Evolutionary conservation across 37 sponge, comb jelly and placozoan species (phyloP).

Genomic region (Aphrocallistes beatrix): DNA sequence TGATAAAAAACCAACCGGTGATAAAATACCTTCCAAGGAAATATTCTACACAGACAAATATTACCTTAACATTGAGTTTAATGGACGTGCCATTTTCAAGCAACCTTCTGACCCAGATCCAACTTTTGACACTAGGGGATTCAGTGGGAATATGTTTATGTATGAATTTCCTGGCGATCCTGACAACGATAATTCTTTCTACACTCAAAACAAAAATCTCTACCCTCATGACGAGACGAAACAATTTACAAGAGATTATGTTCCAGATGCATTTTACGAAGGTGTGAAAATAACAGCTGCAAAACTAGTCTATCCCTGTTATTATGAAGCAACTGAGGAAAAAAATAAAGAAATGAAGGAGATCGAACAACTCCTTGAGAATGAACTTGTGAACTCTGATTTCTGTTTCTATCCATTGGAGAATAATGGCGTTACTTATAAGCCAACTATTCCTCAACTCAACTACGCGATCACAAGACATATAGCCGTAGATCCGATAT

Average conservation of each 20-base stretch:
- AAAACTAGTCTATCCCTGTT: not conserved
- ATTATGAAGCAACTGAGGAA: not conserved
- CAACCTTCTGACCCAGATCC: not conserved
- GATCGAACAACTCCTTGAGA: not conserved
- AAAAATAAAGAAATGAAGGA: not conserved
- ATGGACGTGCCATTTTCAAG: not conserved
- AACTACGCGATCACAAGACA: not conserved
- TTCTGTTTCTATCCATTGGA: not conserved
- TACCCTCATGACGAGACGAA: too few relatives aligned
- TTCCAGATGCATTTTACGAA: not conserved
- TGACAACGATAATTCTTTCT: not conserved
- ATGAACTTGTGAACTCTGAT: not conserved
- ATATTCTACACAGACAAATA: not conserved
- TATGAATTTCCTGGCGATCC: not conserved
- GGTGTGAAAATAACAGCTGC: not conserved
- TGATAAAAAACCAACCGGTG: not conserved
- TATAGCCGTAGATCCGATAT: not conserved
- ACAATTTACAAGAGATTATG: not conserved
- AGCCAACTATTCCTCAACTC: not conserved
- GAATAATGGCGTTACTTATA: not conserved
- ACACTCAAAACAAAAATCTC: not conserved
- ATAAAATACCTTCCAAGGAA: not conserved
- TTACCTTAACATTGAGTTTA: not conserved
- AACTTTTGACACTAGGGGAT: not conserved
- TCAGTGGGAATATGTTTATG: not conserved